Conservation (phyloP, 2,888 invertebrate species). For the Machimus atricapillus region DNA sequence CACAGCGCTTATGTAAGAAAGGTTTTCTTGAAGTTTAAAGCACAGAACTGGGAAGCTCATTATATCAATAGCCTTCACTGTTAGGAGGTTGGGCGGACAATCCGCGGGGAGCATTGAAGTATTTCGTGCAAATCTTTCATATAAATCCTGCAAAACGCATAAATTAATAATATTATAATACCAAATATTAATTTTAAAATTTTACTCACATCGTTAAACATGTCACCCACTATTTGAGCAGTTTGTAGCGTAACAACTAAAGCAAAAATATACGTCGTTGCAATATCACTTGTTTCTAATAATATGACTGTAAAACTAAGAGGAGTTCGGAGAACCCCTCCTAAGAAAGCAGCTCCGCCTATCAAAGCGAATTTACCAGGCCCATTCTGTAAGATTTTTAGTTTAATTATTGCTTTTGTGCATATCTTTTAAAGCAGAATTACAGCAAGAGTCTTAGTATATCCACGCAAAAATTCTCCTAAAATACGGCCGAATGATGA, state of each 20-base stretch:
- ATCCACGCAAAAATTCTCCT: slow-evolving; percentile 65
- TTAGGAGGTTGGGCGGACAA: slow-evolving; percentile 84
- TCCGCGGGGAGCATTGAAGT: slow-evolving; percentile 93
- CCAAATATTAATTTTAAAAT: neutral
- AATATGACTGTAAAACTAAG: slow-evolving; percentile 96
- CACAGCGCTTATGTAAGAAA: slow-evolving; percentile 84
- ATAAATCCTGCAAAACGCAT: neutral
- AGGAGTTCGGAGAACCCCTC: slow-evolving; percentile 98
- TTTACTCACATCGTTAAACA: slow-evolving; percentile 84
- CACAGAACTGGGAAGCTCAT: slow-evolving; percentile 94
- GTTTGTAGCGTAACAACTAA: slow-evolving; percentile 92
- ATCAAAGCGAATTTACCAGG: slow-evolving; percentile 95
- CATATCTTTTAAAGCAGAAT: neutral
- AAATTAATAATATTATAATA: neutral
- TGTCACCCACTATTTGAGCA: slow-evolving; percentile 98
- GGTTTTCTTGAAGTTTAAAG: slow-evolving; percentile 83
- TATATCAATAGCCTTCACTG: slow-evolving; percentile 85
- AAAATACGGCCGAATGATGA: slow-evolving; percentile 45
- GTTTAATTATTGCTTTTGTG: neutral
- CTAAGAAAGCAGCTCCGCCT: slow-evolving; percentile 95
- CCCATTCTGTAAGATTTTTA: slow-evolving; percentile 56
- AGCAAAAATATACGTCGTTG: slow-evolving; percentile 90
- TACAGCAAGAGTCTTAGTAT: neutral
- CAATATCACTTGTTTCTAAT: slow-evolving; percentile 96
- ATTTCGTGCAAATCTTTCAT: slow-evolving; percentile 68